Percentiles rank a stretch among this genome's conserved stretches.
Evolutionary conservation across 1,140 invertebrate species (phyloP).

Genomic region (Panulirus ornatus): DNA sequence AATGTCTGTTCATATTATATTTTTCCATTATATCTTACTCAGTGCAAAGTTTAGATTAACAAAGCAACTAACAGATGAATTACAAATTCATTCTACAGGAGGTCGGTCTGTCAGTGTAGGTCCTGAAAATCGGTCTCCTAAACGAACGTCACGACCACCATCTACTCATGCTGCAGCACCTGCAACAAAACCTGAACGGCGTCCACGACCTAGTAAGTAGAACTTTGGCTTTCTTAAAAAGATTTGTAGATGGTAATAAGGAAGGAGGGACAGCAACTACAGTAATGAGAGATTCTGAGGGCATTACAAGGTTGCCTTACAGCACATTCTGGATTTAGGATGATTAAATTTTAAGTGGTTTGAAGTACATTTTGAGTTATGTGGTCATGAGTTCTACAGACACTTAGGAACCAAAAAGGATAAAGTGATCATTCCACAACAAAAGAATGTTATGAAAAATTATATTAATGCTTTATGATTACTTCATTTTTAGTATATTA

Average conservation of each 20-base stretch:
- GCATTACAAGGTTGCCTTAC: no score
- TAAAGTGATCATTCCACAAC: no score
- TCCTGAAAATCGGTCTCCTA: slow-evolving; percentile 74
- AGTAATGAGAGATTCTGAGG: background rate
- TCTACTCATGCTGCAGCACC: slow-evolving; percentile 64
- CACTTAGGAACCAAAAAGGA: no score
- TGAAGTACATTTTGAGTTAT: no score
- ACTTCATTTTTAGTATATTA: no score
- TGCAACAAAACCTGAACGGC: slow-evolving; percentile 70
- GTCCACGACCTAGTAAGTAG: slow-evolving; percentile 74
- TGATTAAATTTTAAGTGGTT: no score
- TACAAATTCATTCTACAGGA: slow-evolving; percentile 11
- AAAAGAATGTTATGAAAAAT: no score
- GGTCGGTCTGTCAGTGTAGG: slow-evolving; percentile 74
- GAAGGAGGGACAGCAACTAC: background rate
- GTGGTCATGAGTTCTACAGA: no score
- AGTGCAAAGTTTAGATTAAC: no score
- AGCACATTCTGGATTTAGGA: no score
- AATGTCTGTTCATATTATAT: background rate
- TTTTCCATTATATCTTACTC: background rate
- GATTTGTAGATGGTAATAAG: background rate
- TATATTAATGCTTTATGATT: no score
- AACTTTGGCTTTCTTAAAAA: no score
- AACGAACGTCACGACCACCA: slow-evolving; percentile 71
- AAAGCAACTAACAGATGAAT: background rate